These are phyloP conservation scores for Thryonomys swinderianus DNA, from an alignment of 2,113 vertebrate genomes.

Conservation along the genomic window DNA sequence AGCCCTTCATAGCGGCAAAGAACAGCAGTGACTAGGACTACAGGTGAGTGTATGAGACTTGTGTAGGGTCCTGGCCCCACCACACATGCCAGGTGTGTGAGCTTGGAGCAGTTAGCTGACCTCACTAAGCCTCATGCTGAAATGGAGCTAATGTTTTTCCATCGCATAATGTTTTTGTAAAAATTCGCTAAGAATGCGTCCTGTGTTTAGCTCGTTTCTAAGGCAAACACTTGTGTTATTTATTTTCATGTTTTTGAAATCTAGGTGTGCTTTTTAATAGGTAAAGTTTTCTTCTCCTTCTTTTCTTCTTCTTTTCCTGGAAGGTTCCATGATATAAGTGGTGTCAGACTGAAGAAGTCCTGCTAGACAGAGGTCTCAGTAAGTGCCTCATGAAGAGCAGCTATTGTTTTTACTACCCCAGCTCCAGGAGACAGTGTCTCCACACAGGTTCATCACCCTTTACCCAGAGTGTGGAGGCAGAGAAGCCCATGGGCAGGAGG, in stretches of 20 bases:
- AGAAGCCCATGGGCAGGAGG: not conserved
- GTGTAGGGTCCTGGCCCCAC: not conserved
- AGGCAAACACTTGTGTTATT: not conserved
- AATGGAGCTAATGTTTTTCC: not conserved
- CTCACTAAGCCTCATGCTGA: not conserved
- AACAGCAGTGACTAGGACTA: not conserved
- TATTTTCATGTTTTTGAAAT: not conserved
- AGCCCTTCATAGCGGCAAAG: too few relatives aligned
- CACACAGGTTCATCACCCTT: not conserved
- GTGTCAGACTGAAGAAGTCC: not conserved
- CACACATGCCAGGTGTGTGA: fast-evolving
- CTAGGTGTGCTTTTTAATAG: not conserved
- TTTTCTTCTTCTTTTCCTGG: constrained; percentile 10
- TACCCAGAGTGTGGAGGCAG: not conserved
- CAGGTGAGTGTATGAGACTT: not conserved
- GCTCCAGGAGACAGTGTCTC: fast-evolving
- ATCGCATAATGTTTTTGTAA: not conserved
- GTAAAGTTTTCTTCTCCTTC: not conserved
- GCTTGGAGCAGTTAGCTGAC: not conserved
- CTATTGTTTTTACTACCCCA: not conserved
- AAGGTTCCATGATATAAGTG: not conserved
- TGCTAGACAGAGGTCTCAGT: not conserved
- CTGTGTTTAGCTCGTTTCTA: not conserved
- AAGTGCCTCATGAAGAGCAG: not conserved
- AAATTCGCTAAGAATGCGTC: not conserved